Evolutionary conservation across 2,888 invertebrate species (phyloP).

Genomic region (Tuberolachnus salignus): DNA sequence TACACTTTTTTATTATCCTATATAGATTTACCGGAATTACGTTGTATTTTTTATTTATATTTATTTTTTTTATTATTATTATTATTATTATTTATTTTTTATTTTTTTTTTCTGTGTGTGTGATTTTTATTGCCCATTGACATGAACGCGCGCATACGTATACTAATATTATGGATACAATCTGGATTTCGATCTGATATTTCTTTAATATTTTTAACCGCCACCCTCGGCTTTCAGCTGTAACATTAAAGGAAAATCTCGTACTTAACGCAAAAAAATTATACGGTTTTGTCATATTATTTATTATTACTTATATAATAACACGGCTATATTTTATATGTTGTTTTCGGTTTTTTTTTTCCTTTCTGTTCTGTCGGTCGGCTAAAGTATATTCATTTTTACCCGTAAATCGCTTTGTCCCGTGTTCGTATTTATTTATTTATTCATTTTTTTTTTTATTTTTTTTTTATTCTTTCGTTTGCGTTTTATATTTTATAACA

Average conservation of each 20-base stretch:
- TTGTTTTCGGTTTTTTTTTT: background rate
- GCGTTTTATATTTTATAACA: no score
- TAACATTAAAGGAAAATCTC: constrained; percentile 2
- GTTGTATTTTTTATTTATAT: background rate
- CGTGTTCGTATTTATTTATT: constrained; percentile 15
- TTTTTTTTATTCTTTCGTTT: background rate
- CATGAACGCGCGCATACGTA: constrained; percentile 22
- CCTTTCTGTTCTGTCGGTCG: background rate
- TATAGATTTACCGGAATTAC: constrained; percentile 8
- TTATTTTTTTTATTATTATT: no score
- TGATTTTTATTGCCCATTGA: constrained; percentile 48
- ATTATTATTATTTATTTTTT: no score
- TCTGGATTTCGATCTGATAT: constrained; percentile 28
- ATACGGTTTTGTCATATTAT: constrained; percentile 23
- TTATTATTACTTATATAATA: constrained; percentile 4
- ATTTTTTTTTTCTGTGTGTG: background rate
- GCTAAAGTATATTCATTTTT: background rate
- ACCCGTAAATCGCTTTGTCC: background rate
- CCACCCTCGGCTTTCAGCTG: background rate
- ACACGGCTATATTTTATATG: background rate
- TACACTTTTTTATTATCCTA: background rate
- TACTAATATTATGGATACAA: background rate
- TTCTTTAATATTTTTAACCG: background rate
- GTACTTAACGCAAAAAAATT: constrained; percentile 18
- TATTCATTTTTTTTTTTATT: no score